Conservation (phyloP, 2,113 vertebrate species). For the Stercorarius parasiticus region DNA sequence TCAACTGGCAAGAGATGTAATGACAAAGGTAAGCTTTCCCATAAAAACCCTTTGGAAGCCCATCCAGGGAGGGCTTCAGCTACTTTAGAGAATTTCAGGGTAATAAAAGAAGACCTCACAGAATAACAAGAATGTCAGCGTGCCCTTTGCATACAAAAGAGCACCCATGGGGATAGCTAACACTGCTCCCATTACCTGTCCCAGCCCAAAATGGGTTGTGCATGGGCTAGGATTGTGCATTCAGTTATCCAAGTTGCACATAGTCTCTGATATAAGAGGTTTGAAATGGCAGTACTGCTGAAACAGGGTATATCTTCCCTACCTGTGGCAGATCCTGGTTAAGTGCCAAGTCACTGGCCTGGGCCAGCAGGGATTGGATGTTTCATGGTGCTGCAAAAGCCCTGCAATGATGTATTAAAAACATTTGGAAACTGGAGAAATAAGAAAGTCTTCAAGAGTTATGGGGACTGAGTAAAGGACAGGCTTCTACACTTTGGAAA, state of each 20-base stretch:
- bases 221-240: not conserved
- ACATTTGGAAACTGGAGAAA: not conserved
- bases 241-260: not conserved
- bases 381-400: not conserved
- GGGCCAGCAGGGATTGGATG: not conserved
- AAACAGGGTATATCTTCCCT: not conserved
- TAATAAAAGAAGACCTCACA: not conserved
- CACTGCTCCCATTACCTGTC: not conserved
- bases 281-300: not conserved
- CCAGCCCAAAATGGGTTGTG: not conserved
- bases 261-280: not conserved
- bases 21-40: not conserved
- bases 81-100: not conserved
- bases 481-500: not conserved
- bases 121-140: not conserved
- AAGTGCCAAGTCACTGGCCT: rapidly evolving
- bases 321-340: not conserved
- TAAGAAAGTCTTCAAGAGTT: not conserved
- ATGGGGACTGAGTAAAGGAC: not conserved
- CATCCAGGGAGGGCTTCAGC: not conserved
- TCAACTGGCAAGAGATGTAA: not conserved
- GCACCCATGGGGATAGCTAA: not conserved
- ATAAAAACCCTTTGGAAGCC: not conserved
- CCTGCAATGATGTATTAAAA: not conserved
- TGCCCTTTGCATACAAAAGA: not conserved